Base-by-base conservation (phyloP, 2,797 vertebrate species). In the Sus cebifrons region DNA sequence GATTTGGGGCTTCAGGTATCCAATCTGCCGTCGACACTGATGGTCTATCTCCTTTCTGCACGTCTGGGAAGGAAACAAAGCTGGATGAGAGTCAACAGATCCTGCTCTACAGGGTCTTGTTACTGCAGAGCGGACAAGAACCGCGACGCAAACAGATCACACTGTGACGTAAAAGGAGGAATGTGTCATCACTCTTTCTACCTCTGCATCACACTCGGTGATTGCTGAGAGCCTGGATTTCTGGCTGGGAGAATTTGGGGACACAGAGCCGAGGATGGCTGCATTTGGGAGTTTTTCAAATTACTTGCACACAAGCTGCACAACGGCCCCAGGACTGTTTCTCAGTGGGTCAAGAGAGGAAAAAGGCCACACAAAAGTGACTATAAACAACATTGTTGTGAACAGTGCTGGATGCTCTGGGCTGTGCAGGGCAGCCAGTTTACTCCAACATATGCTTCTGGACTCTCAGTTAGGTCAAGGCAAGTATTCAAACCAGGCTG, bases 361-460 rank as follows among this genome's bases (percentile, higher is more conserved):
- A 32, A 2, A 23, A 11, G 49, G 58, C 25, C 58, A 20, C 2
- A 18, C 21, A 25, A 40, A 92, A 25, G 2, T 4, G 54, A 60
- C 0, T 15, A 29, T 2, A 25, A 5, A 16, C 0, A 27, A 18
- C 18, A 3, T 1, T 15, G 67, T 58, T 56, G 27, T 13, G 40
- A 56, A 56, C 10, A 25, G 17, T 56, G 71, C 60, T 32, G 56
- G n/a, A 32, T 1, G 25, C 25, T 21, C 13, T 1, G 17, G 49
- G 25, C 79, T 56, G 52, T 23, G 16, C 0, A 0, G 6, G 58
- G 21, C 32, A 52, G 13, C 29, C 20, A 15, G 21, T 32, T 58
- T 21, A 62, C 27, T 17, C 25, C 36, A 79, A 15, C 11, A 11
- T 1, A 5, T 0, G 8, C 67, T 25, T 36, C 0, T 36, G 15